These are phyloP conservation scores for Epinephelus lanceolatus DNA, from an alignment of 2,113 vertebrate genomes.

Conservation along the genomic window DNA sequence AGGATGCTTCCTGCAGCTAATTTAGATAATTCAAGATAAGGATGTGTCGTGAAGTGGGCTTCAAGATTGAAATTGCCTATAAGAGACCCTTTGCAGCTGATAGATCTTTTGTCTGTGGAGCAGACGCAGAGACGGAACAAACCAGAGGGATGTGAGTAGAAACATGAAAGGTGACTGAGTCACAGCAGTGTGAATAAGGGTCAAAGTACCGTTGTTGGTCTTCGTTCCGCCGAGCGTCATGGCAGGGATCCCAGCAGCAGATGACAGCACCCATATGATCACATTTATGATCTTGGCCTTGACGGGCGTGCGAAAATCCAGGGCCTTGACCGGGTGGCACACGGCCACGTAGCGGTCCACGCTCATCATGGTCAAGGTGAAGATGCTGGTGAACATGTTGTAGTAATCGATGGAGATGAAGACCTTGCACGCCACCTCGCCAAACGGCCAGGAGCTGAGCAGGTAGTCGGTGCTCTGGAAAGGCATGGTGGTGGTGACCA, in stretches of 20 bases:
- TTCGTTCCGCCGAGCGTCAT: slow-evolving; percentile 96
- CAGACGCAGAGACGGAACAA: background rate
- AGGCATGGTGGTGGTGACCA: slow-evolving; percentile 97
- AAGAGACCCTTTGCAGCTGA: slow-evolving; percentile 2
- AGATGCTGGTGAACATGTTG: slow-evolving; percentile 96
- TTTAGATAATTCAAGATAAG: slow-evolving; percentile 15
- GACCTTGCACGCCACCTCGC: slow-evolving; percentile 94
- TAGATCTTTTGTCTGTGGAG: background rate
- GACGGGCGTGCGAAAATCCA: slow-evolving; percentile 95
- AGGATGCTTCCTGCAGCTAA: slow-evolving; percentile 11
- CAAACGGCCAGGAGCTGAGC: slow-evolving; percentile 97
- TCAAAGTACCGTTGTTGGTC: slow-evolving; percentile 90
- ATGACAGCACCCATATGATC: slow-evolving; percentile 95
- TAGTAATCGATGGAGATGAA: slow-evolving; percentile 99
- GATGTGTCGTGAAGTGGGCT: background rate
- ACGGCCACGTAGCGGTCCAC: slow-evolving; percentile 86
- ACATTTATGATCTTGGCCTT: slow-evolving; percentile 98
- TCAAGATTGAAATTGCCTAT: slow-evolving; percentile 9
- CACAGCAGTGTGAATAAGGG: background rate
- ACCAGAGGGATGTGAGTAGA: background rate
- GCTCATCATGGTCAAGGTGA: slow-evolving; percentile 87
- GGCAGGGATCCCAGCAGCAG: slow-evolving; percentile 94
- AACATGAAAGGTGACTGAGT: background rate
- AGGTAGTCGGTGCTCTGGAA: slow-evolving; percentile 97
- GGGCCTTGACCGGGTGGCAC: slow-evolving; percentile 87